phyloP scores from a whole-genome alignment of 2,113 vertebrate genomes.

The Xenus cinereus region DNA sequence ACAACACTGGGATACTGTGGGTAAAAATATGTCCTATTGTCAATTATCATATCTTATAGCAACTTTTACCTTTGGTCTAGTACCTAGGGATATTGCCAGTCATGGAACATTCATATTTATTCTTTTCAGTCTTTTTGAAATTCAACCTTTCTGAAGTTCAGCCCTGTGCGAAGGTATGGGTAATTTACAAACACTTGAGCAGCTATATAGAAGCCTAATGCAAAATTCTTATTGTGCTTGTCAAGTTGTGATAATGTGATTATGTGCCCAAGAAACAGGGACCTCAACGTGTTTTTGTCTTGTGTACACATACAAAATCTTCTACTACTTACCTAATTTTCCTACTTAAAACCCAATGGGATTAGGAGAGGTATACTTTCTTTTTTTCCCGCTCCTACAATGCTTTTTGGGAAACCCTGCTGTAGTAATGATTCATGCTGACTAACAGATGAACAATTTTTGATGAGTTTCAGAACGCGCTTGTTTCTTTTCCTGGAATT shows the following conservation, averaged over 20 bases:
- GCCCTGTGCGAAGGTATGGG: not conserved
- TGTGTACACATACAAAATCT: not conserved
- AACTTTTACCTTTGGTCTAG: not conserved
- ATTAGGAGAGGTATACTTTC: not conserved
- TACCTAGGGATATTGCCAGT: not conserved
- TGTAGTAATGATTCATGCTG: not conserved
- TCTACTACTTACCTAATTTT: not conserved
- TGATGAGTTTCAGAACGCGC: not conserved
- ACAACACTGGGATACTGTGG: not conserved
- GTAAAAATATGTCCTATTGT: not conserved
- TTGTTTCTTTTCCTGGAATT: not conserved
- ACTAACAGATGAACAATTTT: not conserved
- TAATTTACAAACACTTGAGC: not conserved
- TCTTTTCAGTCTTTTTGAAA: not conserved
- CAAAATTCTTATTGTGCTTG: not conserved
- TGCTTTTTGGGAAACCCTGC: not conserved
- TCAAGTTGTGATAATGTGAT: not conserved
- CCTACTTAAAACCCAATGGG: not conserved
- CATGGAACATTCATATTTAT: not conserved
- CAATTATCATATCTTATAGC: not conserved
- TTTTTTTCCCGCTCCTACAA: not conserved
- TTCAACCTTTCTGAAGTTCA: not conserved
- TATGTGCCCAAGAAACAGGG: not conserved
- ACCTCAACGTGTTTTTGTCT: not conserved
- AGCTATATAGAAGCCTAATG: not conserved